These are phyloP conservation scores for Hemibagrus wyckioides DNA, from an alignment of 2,113 vertebrate genomes.

Conservation along the genomic window DNA sequence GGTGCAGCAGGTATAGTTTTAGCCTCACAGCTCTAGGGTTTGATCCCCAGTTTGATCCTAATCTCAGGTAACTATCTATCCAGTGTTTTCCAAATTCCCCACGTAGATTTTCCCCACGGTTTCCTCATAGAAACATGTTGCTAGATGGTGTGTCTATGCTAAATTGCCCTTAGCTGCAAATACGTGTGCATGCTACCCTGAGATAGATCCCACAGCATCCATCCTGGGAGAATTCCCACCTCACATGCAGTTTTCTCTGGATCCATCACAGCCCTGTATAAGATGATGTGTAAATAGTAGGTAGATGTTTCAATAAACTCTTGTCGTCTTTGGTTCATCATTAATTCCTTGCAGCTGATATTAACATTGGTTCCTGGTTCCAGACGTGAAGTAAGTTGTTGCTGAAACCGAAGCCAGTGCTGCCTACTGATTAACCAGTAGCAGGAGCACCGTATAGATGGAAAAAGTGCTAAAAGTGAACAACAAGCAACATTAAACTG, in stretches of 20 bases:
- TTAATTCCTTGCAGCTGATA: background rate
- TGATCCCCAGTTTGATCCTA: background rate
- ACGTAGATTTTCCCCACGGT: background rate
- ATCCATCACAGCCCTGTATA: background rate
- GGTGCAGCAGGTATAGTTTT: background rate
- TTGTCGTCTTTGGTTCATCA: background rate
- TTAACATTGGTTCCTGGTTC: background rate
- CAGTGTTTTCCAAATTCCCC: background rate
- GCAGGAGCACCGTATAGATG: background rate
- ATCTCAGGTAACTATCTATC: background rate
- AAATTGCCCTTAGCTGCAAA: background rate
- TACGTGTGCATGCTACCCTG: background rate
- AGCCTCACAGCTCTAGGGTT: background rate
- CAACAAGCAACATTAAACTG: background rate
- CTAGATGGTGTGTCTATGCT: background rate
- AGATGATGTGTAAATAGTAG: background rate
- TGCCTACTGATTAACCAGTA: background rate
- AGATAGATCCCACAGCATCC: background rate
- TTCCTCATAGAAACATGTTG: background rate
- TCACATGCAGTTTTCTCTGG: background rate
- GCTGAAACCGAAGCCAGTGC: background rate
- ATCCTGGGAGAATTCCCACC: background rate
- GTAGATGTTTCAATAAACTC: background rate
- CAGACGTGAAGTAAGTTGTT: background rate
- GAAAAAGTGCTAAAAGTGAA: background rate